phyloP scores from a whole-genome alignment of 2,113 vertebrate genomes.

The Nesogale talazaci region DNA sequence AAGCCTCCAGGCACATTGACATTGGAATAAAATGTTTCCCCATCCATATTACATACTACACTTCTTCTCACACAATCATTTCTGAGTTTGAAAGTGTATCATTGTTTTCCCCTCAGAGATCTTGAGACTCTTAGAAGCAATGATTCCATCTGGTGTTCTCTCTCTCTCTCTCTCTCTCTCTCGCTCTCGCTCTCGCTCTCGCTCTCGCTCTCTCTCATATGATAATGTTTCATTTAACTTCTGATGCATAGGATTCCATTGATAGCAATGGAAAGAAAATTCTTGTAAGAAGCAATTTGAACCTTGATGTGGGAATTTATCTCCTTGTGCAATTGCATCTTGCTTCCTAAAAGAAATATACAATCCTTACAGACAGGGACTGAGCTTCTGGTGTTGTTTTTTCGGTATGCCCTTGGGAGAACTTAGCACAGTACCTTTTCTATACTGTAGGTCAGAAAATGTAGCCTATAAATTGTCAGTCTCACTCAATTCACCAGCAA shows the following conservation, averaged over 20 bases:
- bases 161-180: no score
- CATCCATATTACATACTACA: neutral
- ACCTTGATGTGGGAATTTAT: neutral
- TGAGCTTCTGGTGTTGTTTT: neutral
- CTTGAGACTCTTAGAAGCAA: neutral
- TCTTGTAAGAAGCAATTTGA: constrained; percentile 30
- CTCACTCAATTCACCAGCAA: neutral
- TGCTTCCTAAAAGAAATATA: neutral
- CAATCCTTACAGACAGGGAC: neutral
- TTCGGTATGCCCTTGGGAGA: neutral
- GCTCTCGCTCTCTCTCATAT: neutral
- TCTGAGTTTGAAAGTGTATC: neutral
- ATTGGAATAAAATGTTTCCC: neutral
- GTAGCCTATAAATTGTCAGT: neutral
- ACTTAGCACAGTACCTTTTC: neutral
- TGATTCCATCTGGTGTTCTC: neutral
- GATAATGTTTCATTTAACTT: neutral
- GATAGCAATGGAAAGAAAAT: neutral
- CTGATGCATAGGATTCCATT: neutral
- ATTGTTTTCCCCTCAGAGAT: neutral
- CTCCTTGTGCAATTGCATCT: neutral
- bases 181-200: neutral
- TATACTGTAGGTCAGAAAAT: neutral
- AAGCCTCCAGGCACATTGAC: neutral
- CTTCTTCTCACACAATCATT: neutral